A percentile compares a stretch with the other conserved stretches of the same genome.
Evolutionary conservation across 2,113 vertebrate species (phyloP).

Genomic region (Hemichromis elongatus): DNA sequence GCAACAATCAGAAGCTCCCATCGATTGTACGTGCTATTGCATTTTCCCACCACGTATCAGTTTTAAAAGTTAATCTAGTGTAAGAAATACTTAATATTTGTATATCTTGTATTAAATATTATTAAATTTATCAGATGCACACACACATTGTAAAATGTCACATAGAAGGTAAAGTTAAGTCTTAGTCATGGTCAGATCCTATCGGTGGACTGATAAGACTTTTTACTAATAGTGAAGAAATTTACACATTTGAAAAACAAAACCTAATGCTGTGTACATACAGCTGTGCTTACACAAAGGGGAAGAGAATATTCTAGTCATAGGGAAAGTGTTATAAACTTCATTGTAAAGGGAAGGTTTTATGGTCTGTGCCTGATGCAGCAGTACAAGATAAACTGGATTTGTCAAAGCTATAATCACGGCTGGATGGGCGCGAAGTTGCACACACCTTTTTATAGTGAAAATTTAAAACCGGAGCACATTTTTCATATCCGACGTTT

Average conservation of each 20-base stretch:
- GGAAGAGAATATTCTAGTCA: constrained; percentile 10
- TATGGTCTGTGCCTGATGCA: constrained; percentile 54
- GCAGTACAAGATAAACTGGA: constrained; percentile 23
- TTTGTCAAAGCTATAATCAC: constrained; percentile 12
- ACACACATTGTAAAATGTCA: background rate
- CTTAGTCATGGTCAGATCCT: background rate
- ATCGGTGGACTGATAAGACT: background rate
- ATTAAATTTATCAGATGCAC: background rate
- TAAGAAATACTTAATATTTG: background rate
- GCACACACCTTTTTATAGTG: background rate
- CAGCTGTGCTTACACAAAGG: constrained; percentile 19
- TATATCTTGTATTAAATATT: background rate
- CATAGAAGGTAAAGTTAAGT: background rate
- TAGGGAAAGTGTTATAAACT: constrained; percentile 33
- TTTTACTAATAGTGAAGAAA: background rate
- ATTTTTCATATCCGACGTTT: background rate
- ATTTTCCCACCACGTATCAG: background rate
- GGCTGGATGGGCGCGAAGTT: background rate
- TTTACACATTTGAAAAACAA: background rate
- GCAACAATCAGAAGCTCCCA: background rate
- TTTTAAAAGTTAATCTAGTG: background rate
- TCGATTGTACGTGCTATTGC: background rate
- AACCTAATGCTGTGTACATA: background rate
- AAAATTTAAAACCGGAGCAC: background rate
- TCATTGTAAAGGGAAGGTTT: constrained; percentile 55